Evolutionary conservation across 2,888 invertebrate genomes (phyloP), one percentile per base, ranked within the genome.

Genomic region (Merodon equestris): DNA sequence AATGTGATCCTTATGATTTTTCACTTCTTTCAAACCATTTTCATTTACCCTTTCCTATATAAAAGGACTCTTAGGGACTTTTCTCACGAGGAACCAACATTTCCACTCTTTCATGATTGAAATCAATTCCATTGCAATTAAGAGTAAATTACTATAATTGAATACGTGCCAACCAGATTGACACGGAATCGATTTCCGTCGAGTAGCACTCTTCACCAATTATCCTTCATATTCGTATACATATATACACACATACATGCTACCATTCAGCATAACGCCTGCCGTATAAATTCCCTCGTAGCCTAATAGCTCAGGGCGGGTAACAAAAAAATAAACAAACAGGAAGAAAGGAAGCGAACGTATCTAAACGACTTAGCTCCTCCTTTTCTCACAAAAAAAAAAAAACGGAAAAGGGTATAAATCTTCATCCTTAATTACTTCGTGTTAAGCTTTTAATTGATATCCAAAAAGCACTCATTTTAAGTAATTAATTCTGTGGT

Each of bases 401-500:
- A 27, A 27, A 47, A 12, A 47, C 34, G 38, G 50, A 74, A 54
- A 77, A 53, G 58, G 68, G 70, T 68, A 79, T 79, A 79, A 79
- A 79, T 79, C 79, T 45, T 74, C 64, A 58, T 64, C 68, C 79
- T 70, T 79, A 79, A 79, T 79, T 79, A 79, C 79, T 68, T 68
- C 79, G 79, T 79, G 79, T 79, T 79, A 79, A 79, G 79, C 79
- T 79, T 79, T 79, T 79, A 79, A 74, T 79, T 79, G 79, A 74
- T 79, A 79, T 64, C 68, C 64, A 60, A 74, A 77, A 74, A 79
- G 79, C 68, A 64, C 63, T 79, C 60, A 63, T 60, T 79, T 79
- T 79, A 79, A 79, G 79, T 79, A 79, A 79, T 79, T 79, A 79
- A 74, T 58, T 79, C 63, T 60, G 77, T 58, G 68, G 73, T 53